phyloP scores from a whole-genome alignment of 1,140 invertebrate species.

The Achroia grisella region DNA sequence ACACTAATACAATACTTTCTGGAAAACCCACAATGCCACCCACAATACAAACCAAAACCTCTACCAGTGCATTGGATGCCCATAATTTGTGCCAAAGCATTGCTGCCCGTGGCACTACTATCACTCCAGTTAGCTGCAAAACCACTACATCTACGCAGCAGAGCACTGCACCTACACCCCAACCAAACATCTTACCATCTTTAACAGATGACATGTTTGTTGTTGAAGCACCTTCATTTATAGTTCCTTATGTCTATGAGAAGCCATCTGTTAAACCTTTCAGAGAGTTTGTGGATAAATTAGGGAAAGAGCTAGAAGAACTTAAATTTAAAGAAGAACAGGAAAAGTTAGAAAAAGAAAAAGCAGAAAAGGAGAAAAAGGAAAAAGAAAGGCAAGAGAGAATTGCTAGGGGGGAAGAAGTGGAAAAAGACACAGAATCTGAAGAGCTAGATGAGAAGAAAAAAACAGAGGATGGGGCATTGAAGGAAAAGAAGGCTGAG shows the following conservation, averaged over 20 bases:
- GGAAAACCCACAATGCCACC: conserved; percentile 41
- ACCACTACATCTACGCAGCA: conserved; percentile 34
- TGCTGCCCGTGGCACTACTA: conserved; percentile 67
- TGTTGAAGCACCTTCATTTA: conserved; percentile 91
- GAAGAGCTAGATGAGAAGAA: conserved; percentile 33
- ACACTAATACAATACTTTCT: conserved; percentile 63
- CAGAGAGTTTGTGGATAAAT: conserved; percentile 82
- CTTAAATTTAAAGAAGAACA: conserved; percentile 61
- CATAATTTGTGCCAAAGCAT: conserved; percentile 69
- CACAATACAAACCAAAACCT: conserved; percentile 30
- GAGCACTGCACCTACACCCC: conserved; percentile 49
- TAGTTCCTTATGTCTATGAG: conserved; percentile 93
- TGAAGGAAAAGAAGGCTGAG: conserved; percentile 43
- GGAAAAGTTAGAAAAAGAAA: conserved; percentile 63
- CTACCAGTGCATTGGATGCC: conserved; percentile 42
- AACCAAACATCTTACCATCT: conserved; percentile 81
- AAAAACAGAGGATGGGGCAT: conserved; percentile 28
- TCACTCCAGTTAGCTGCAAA: conserved; percentile 67
- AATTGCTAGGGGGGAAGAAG: conserved; percentile 61
- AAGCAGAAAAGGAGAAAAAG: conserved; percentile 59
- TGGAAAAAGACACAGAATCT: conserved; percentile 25
- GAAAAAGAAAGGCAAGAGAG: conserved; percentile 62
- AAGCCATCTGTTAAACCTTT: conserved; percentile 87
- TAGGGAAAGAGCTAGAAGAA: conserved; percentile 79
- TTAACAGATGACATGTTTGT: conserved; percentile 92